Conservation (phyloP, 1,140 invertebrate species). For the Habropoda laboriosa region DNA sequence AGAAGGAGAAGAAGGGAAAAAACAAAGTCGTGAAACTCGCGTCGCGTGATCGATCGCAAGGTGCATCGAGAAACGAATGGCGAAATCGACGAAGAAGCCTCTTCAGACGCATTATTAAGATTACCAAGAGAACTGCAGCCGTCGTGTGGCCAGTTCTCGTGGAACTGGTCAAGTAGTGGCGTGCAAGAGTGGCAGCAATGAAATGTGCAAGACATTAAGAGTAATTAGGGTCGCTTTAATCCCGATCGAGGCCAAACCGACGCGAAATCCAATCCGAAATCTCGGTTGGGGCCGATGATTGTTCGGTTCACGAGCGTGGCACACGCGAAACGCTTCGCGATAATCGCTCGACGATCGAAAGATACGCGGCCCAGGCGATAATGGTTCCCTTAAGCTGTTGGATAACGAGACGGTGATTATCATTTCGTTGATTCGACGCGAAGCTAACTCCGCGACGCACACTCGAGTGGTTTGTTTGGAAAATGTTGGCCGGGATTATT, state of each 20-base stretch:
- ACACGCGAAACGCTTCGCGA: slow-evolving; percentile 17
- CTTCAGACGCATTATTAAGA: background rate
- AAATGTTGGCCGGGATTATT: too few relatives aligned
- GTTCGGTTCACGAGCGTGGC: slow-evolving; percentile 9
- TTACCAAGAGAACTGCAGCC: background rate
- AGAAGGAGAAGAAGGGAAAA: background rate
- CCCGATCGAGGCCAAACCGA: slow-evolving; percentile 14
- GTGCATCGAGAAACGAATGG: background rate
- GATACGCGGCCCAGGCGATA: background rate
- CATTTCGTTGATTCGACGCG: background rate
- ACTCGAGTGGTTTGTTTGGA: too few relatives aligned
- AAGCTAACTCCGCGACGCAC: too few relatives aligned
- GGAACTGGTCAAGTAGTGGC: background rate
- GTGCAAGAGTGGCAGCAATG: background rate
- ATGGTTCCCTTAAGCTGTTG: background rate
- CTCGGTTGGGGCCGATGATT: background rate
- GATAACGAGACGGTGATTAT: background rate
- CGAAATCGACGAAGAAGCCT: background rate
- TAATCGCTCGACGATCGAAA: slow-evolving; percentile 23
- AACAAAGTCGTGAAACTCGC: background rate
- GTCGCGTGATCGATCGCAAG: background rate
- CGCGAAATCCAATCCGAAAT: slow-evolving; percentile 28
- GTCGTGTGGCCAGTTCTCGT: background rate
- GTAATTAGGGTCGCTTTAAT: slow-evolving; percentile 33
- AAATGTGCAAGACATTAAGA: slow-evolving; percentile 40